Conservation (phyloP, 2,888 invertebrate genomes). For the Agrilus mali region DNA sequence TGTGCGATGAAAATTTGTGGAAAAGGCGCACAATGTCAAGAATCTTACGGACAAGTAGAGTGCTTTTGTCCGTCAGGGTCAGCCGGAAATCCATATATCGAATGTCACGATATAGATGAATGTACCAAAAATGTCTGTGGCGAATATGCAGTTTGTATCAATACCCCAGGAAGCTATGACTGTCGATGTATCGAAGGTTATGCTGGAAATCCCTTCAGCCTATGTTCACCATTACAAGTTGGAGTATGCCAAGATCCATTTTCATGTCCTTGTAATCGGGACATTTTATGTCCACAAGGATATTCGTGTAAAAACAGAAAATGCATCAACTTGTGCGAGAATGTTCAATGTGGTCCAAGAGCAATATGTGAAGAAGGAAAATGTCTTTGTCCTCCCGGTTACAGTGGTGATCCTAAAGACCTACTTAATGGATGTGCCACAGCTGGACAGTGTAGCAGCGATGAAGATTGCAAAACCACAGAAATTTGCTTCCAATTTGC, state of each 20-base stretch:
- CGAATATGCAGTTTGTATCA: conserved; percentile 77
- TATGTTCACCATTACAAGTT: conserved; percentile 60
- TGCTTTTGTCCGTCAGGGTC: conserved; percentile 76
- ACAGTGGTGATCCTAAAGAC: conserved; percentile 63
- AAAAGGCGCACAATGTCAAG: conserved; percentile 64
- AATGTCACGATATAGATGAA: conserved; percentile 75
- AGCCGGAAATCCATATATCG: conserved; percentile 76
- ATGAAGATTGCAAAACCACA: conserved; percentile 67
- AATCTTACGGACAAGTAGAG: conserved; percentile 59
- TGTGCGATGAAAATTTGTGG: conserved; percentile 67
- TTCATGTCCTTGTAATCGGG: conserved; percentile 57
- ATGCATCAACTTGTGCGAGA: conserved; percentile 67
- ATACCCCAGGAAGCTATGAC: conserved; percentile 78
- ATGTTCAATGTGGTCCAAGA: conserved; percentile 66
- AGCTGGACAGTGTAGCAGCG: conserved; percentile 65
- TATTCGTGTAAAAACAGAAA: conserved; percentile 59
- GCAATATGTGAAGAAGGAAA: conserved; percentile 68
- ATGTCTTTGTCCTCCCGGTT: conserved; percentile 70
- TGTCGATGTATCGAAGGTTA: conserved; percentile 78
- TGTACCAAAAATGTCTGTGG: conserved; percentile 68
- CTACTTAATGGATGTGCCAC: conserved; percentile 55
- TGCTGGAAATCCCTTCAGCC: conserved; percentile 77
- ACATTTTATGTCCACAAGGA: conserved; percentile 63
- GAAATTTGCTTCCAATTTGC: conserved; percentile 82
- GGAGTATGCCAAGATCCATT: conserved; percentile 57